Evolutionary conservation across 2,888 invertebrate genomes (phyloP).

Genomic region (Nomada flava): DNA sequence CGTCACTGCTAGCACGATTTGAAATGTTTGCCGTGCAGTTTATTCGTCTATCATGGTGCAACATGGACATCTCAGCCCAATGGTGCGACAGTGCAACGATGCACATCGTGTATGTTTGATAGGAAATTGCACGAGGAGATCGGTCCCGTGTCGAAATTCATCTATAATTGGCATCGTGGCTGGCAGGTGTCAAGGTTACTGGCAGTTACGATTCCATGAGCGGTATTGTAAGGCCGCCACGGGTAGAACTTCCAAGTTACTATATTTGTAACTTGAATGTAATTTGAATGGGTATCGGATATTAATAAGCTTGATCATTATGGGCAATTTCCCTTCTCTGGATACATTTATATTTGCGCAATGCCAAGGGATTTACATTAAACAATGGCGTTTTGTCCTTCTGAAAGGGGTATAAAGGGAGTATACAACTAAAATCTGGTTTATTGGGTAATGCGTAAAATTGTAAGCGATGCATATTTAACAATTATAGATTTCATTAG

Average conservation of each 20-base stretch:
- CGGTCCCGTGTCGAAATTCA: neutral
- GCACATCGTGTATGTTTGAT: neutral
- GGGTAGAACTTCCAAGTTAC: neutral
- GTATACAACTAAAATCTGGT: neutral
- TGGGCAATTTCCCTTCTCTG: neutral
- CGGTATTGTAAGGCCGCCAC: neutral
- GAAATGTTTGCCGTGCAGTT: constrained; percentile 1
- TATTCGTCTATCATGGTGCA: constrained; percentile 9
- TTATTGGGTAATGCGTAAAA: no score
- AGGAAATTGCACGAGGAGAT: neutral
- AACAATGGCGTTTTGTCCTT: neutral
- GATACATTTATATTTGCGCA: neutral
- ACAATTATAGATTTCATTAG: neutral
- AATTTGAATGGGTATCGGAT: neutral
- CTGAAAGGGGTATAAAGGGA: neutral
- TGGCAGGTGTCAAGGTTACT: neutral
- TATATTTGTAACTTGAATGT: neutral
- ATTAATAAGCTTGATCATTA: neutral
- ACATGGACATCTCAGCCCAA: neutral
- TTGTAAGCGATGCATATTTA: no score
- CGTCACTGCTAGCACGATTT: neutral
- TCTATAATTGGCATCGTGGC: neutral
- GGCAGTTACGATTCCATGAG: neutral
- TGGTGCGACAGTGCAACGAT: neutral
- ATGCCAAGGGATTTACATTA: neutral